phyloP scores from a whole-genome alignment of 2,888 invertebrate species.

The Diaperis boleti region DNA sequence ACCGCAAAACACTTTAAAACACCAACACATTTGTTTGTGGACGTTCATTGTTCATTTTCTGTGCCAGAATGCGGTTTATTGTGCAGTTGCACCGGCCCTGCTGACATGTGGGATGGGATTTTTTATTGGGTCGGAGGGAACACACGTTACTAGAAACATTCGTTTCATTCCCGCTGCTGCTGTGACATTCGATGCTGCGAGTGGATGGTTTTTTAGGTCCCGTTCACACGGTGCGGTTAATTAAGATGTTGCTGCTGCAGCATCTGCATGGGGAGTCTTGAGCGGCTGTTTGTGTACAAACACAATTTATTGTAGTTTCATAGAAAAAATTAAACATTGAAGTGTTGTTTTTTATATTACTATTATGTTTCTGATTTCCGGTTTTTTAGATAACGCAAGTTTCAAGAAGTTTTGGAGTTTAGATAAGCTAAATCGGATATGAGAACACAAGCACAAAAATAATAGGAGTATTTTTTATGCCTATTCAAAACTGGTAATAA shows the following conservation, averaged over 20 bases:
- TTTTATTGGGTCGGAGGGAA: conserved; percentile 11
- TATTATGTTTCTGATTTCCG: no score
- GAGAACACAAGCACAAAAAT: no score
- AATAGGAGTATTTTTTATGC: no score
- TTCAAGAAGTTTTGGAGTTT: no score
- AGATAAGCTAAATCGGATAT: no score
- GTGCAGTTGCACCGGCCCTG: conserved; percentile 13
- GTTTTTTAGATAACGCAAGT: no score
- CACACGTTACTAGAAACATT: conserved; percentile 21
- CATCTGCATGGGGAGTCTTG: no score
- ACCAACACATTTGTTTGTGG: conserved; percentile 57
- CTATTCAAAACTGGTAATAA: no score
- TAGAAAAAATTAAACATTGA: no score
- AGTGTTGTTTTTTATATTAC: no score
- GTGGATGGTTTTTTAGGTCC: conserved; percentile 4
- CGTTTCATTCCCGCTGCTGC: conserved; percentile 24
- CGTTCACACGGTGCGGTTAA: conserved; percentile 14
- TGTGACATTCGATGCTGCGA: conserved; percentile 19
- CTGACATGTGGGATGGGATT: conserved; percentile 36
- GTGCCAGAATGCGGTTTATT: conserved; percentile 24
- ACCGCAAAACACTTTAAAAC: conserved; percentile 59
- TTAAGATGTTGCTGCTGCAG: neutral
- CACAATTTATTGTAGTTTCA: no score
- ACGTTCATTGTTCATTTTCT: conserved; percentile 41
- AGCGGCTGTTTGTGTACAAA: no score